Evolutionary conservation across 2,888 invertebrate species (phyloP), one percentile per base, ranked within the genome.

Genomic region (Tromatobia lineatoria): DNA sequence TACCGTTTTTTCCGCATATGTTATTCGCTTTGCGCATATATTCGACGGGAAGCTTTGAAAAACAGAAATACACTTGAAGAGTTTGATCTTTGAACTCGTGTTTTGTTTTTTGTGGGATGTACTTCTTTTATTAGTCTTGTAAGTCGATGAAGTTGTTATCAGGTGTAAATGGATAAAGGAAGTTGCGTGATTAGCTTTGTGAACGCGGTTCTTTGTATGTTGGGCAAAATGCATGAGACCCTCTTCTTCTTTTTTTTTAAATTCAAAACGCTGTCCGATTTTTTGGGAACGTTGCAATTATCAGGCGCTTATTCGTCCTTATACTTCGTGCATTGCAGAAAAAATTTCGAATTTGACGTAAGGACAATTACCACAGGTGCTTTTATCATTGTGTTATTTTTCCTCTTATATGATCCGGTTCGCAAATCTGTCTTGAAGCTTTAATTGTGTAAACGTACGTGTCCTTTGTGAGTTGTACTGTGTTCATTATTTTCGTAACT

Each of bases 371-470:
- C 20, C 54, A 18, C 42, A 54, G 42, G 57, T 52, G 10, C 13
- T 23, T 52, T 67, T 50, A 34, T 38, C 66, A 34, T 52, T 7
- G 34, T 34, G 18, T 15, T 18, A 15, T 67, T 67, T 76, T 45
- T 45, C 42, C 45, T 23, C 23, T 7, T 59, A 7, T 8, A 3
- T 11, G 20, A 42, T 64, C 13, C 42, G 64, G 38, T 64, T 64
- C 18, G 42, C 18, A 38, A 38, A 11, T 61, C 34, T 38, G 34
- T 34, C 38, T 18, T 18, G 1, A 20, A 13, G 10, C 38, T 20
- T 6, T 4, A 25, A 15, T 11, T 25, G 4, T 59, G 18, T 10
- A 10, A 20, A 76, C 25, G 10, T n/a, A 42, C 7, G 23, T 10
- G 13, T 20, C 23, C 15, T 2, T 42, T 66, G 18, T 23, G 4